Base-by-base conservation (phyloP, 2,113 vertebrate species). In the Nannospalax galili region DNA sequence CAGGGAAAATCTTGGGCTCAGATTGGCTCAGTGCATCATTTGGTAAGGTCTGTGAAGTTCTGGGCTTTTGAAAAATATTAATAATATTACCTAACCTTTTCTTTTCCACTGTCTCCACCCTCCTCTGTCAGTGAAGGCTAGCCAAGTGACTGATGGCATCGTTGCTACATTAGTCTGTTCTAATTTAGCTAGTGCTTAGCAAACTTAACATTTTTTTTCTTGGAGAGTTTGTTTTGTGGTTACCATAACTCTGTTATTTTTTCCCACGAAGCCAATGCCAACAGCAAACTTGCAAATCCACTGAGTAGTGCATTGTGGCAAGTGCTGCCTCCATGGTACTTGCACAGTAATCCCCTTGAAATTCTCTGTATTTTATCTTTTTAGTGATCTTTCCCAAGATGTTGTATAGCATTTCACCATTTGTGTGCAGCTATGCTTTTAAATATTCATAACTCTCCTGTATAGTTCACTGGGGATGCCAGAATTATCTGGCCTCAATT, bases 401-500 rank as follows among this genome's bases (percentile, higher is more conserved):
- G 64, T 19, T 93, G 88, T 96, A 65, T 6, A 60, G 52, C 96
- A 93, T 92, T 88, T 94, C 35, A 2, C 87, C 81, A 87, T 96
- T 95, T 85, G 64, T 84, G 67, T 56, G 45, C 72, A 94, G 80
- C 96, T 88, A 37, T 0, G 37, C 17, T 64, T 96, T 32, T 14
- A 90, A 92, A 93, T 90, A 73, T 77, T 81, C 40, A 28, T 79
- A 78, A 73, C 62, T 17, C 28, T 81, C 48, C 77, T 22, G 3
- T 69, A 45, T 62, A 64, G 2, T 60, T 79, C 48, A 20, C 19
- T 74, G 28, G 95, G 58, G 77, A 70, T 87, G 95, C 96, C 90
- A 40, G 95, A 91, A 85, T 90, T 84, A 97, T 96, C 97, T 97
- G 97, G 97, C 97, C 97, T 98, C 45, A n/a, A 28, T 62, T 52